Conservation (phyloP, 2,113 vertebrate species). For the Poecilia latipinna region DNA sequence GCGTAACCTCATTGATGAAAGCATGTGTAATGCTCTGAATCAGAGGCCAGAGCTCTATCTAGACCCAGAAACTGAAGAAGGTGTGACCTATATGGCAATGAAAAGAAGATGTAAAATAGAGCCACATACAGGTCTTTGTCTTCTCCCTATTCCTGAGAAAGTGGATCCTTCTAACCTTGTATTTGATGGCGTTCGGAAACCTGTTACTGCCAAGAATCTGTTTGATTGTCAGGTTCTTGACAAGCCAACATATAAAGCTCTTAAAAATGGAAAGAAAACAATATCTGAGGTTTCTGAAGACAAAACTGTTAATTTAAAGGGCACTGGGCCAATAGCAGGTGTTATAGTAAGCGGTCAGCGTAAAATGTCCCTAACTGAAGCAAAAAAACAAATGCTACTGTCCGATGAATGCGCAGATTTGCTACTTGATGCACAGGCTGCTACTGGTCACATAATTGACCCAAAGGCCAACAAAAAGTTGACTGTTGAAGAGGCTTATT, state of each 20-base stretch:
- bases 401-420: conserved; percentile 83
- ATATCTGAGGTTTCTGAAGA: conserved; percentile 87
- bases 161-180: conserved; percentile 86
- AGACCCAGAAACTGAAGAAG: conserved; percentile 66
- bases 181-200: conserved; percentile 92
- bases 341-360: conserved; percentile 69
- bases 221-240: conserved; percentile 90
- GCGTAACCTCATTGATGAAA: conserved; percentile 85
- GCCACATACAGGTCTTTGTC: conserved; percentile 85
- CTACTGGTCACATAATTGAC: conserved; percentile 93
- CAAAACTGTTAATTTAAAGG: conserved; percentile 87
- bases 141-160: conserved; percentile 80
- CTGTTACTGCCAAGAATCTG: conserved; percentile 90
- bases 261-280: conserved; percentile 86
- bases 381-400: conserved; percentile 86
- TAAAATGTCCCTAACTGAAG: conserved; percentile 90
- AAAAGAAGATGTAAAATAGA: conserved; percentile 87
- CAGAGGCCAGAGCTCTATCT: conserved; percentile 63
- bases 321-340: conserved; percentile 91
- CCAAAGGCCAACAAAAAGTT: conserved; percentile 85
- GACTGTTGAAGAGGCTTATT: conserved; percentile 86
- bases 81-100: conserved; percentile 84
- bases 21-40: conserved; percentile 44
- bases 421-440: conserved; percentile 93
- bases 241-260: conserved; percentile 85